Percentiles rank a stretch among this genome's conserved stretches.
These are phyloP conservation scores for Apeira syringaria DNA, from an alignment of 2,888 invertebrate genomes.

Conservation along the genomic window DNA sequence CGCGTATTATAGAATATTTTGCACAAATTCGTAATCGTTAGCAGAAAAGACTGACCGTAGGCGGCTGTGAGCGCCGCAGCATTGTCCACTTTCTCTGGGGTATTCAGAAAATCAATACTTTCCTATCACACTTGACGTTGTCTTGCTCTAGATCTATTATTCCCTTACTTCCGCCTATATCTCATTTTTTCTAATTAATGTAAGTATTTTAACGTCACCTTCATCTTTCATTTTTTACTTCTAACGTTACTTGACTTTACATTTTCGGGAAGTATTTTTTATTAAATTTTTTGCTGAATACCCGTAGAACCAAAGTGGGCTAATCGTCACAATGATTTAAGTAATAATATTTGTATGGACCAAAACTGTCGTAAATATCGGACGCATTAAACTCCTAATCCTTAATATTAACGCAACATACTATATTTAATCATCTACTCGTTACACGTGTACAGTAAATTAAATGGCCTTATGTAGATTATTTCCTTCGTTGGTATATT, in stretches of 20 bases:
- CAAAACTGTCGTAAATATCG: slow-evolving; percentile 79
- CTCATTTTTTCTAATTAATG: slow-evolving; percentile 7
- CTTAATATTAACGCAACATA: slow-evolving; percentile 76
- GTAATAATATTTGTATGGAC: slow-evolving; percentile 82
- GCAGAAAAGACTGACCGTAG: slow-evolving; percentile 82
- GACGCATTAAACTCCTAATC: slow-evolving; percentile 76
- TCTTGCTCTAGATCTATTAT: slow-evolving; percentile 1
- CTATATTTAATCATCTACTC: slow-evolving; percentile 79
- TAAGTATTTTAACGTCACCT: not conserved
- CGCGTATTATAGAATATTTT: slow-evolving; percentile 79
- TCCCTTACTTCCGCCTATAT: slow-evolving; percentile 18
- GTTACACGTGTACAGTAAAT: slow-evolving; percentile 81
- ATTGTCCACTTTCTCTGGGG: slow-evolving; percentile 59
- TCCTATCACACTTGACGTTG: slow-evolving; percentile 7
- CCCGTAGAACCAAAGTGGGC: slow-evolving; percentile 53
- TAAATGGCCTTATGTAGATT: slow-evolving; percentile 83
- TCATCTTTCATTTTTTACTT: not conserved
- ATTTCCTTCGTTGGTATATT: slow-evolving; percentile 67
- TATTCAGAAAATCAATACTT: slow-evolving; percentile 46
- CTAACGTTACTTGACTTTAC: not conserved
- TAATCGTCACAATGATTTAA: slow-evolving; percentile 63
- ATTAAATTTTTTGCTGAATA: slow-evolving; percentile 49
- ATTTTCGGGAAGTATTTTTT: not conserved
- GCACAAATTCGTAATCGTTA: slow-evolving; percentile 81
- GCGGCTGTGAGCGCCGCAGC: slow-evolving; percentile 71